These are phyloP conservation scores for zebrafish (Danio rerio) DNA, from an alignment of 2,113 vertebrate genomes.

Conservation along the genomic window GRCz12tu NC_133181.1:37028001-37028500, in stretches of 20 bases:
- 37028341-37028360: neutral
- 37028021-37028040: too few species aligned
- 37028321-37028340: constrained; percentile 35
- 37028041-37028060: too few species aligned
- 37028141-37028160: neutral
- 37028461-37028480: neutral
- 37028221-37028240: constrained; percentile 2
- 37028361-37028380: constrained; percentile 20
- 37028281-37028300: constrained; percentile 24
- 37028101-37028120: neutral
- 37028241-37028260: constrained; percentile 9
- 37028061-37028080: neutral
- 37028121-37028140: neutral
- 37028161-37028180: neutral
- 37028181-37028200: neutral
- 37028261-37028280: constrained; percentile 30
- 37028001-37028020: too few species aligned
- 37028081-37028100: neutral
- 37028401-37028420: constrained; percentile 19
- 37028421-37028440: constrained; percentile 33
- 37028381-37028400: constrained; percentile 5
- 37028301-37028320: constrained; percentile 9
- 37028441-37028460: neutral
- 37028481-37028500: neutral
- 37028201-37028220: constrained; percentile 31